Conservation (phyloP, 2,113 vertebrate species). For the Thamnaconus septentrionalis region DNA sequence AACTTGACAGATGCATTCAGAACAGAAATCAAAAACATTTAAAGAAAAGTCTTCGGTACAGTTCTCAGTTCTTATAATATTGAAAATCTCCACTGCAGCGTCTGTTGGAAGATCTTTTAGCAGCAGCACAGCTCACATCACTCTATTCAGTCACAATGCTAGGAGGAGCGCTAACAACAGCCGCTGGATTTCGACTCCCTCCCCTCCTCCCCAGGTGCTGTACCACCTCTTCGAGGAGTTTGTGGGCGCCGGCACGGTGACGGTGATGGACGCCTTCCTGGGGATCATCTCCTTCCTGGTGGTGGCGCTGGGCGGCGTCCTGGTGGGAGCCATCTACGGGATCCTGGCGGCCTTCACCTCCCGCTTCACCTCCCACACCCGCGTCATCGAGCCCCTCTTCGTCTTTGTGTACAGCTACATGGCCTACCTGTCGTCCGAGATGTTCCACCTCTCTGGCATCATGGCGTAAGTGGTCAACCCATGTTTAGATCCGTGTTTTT, state of each 20-base stretch:
- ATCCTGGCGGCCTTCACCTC: conserved; percentile 94
- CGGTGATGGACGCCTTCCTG: conserved; percentile 81
- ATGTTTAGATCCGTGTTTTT: not conserved
- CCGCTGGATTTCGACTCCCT: not conserved
- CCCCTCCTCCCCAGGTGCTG: conserved; percentile 79
- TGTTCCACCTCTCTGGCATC: conserved; percentile 98
- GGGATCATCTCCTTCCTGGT: conserved; percentile 94
- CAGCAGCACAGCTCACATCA: too few species aligned
- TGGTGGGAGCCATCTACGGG: conserved; percentile 91
- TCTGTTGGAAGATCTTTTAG: too few species aligned
- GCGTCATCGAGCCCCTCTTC: conserved; percentile 97
- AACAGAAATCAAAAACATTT: too few species aligned
- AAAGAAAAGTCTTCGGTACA: too few species aligned
- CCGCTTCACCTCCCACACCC: conserved; percentile 92
- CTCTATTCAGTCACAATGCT: too few species aligned
- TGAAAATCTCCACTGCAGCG: too few species aligned
- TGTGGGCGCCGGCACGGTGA: conserved; percentile 71
- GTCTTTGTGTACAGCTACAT: conserved; percentile 99
- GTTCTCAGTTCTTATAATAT: too few species aligned
- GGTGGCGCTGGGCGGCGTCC: conserved; percentile 87
- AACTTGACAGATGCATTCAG: too few species aligned
- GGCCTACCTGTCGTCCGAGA: conserved; percentile 93
- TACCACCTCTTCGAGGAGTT: conserved; percentile 98
- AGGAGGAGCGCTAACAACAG: too few species aligned
- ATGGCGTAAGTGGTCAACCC: conserved; percentile 89